A percentile compares a stretch with the other conserved stretches of the same genome.
These are phyloP conservation scores for Brachycybe producta DNA, from an alignment of 2,888 invertebrate genomes.

Conservation along the genomic window DNA sequence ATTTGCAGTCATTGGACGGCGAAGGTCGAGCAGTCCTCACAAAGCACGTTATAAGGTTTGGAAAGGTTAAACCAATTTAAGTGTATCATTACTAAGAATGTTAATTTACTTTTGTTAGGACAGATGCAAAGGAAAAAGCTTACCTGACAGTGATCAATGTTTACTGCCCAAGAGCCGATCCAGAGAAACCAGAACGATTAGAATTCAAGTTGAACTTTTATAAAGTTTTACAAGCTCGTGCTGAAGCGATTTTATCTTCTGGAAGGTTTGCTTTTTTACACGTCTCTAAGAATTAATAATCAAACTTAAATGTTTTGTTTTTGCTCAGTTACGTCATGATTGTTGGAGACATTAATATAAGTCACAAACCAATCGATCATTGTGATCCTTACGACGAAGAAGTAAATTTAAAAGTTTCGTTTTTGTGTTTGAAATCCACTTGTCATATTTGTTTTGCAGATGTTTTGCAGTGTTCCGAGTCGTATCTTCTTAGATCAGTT, in stretches of 20 bases:
- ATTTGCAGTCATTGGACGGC: constrained; percentile 34
- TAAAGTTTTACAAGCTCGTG: constrained; percentile 34
- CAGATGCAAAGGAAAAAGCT: background rate
- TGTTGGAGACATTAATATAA: constrained; percentile 39
- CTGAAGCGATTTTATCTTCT: constrained; percentile 31
- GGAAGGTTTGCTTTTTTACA: constrained; percentile 30
- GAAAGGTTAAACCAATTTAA: background rate
- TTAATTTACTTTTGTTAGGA: constrained; percentile 9
- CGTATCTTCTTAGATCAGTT: constrained; percentile 6
- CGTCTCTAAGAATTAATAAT: background rate
- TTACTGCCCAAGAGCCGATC: constrained; percentile 40
- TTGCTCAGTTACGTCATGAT: constrained; percentile 37
- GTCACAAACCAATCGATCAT: constrained; percentile 37
- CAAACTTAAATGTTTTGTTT: constrained; percentile 7
- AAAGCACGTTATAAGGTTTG: constrained; percentile 33
- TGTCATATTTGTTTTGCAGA: background rate
- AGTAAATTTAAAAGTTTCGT: background rate
- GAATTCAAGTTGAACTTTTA: constrained; percentile 37
- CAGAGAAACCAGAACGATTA: constrained; percentile 35
- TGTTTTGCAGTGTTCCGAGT: background rate
- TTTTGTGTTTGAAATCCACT: background rate
- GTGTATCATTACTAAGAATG: background rate
- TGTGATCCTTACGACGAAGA: constrained; percentile 30
- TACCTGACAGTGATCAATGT: constrained; percentile 37
- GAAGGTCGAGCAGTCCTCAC: constrained; percentile 40